Evolutionary conservation across 2,797 vertebrate species (phyloP), one percentile per base, ranked within the genome.

Genomic region (Threskiornis aethiopicus): DNA sequence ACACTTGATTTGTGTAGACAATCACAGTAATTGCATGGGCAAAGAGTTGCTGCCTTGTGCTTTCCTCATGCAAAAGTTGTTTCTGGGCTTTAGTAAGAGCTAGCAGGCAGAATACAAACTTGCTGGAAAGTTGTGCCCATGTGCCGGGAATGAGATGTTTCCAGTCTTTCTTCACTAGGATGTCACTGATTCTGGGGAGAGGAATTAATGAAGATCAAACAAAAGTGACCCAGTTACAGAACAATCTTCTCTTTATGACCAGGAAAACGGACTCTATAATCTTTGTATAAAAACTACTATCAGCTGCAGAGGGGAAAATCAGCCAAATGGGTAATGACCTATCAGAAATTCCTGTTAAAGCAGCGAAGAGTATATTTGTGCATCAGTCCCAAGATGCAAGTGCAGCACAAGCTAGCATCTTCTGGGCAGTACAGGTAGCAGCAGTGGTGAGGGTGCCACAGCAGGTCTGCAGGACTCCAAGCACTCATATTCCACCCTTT

Each of bases 1-100:
- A 8, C 89, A 85, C 90, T 95, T 93, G 92, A 96, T 95, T 96
- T 95, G 89, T 62, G 84, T 58, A 96, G 87, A 96, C 92, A 96
- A 93, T 95, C 75, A 37, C 78, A 55, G 76, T 96, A 97, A 96
- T 96, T 96, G 89, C 69, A 10, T 24, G 90, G 92, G 58, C 87
- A 92, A 89, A 93, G 84, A 84, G 92, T 14, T 85, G 67, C 71
- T 93, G 92, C 64, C 44, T 90, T 55, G 75, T 89, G 65, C 72
- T 78, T 95, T 71, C 90, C 51, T 91, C 89, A 47, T 59, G 28
- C 20, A 92, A 25, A 95, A 96, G 71, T 28, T 58, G 22, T 79
- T 96, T 94, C 89, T 79, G 57, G 59, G 84, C 71, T 42, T 64
- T 33, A 72, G 13, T 14, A 73, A 85, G 35, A 52, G 71, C 59